Conservation (phyloP, 2,113 vertebrate species). For the Spea bombifrons region DNA sequence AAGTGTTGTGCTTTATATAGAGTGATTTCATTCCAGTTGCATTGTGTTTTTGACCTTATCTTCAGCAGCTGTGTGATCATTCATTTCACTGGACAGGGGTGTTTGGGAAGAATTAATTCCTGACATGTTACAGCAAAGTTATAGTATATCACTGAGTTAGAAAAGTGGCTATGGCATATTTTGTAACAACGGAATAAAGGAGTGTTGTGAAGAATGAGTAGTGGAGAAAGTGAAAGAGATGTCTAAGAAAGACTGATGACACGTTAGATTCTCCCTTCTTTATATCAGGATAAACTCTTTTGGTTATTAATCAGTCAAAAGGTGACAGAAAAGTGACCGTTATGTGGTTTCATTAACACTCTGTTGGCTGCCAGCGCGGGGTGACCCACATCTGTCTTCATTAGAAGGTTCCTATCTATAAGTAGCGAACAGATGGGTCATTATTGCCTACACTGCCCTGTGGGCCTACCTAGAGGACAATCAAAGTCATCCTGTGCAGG, state of each 20-base stretch:
- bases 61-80: slow-evolving; percentile 40
- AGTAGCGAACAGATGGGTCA: slow-evolving; percentile 77
- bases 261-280: slow-evolving; percentile 60
- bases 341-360: slow-evolving; percentile 77
- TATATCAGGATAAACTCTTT: slow-evolving; percentile 67
- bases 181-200: slow-evolving; percentile 43
- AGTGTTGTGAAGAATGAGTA: slow-evolving; percentile 45
- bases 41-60: slow-evolving; percentile 48
- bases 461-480: slow-evolving; percentile 71
- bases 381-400: slow-evolving; percentile 81
- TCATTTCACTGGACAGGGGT: slow-evolving; percentile 43
- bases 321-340: slow-evolving; percentile 73
- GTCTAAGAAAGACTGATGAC: slow-evolving; percentile 59
- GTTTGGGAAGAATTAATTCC: slow-evolving; percentile 49
- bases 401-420: slow-evolving; percentile 74
- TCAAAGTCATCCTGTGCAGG: slow-evolving; percentile 62
- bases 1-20: slow-evolving; percentile 42
- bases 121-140: slow-evolving; percentile 41
- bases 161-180: slow-evolving; percentile 48
- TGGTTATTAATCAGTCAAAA: slow-evolving; percentile 69
- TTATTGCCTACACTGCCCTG: slow-evolving; percentile 70
- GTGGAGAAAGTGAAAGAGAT: slow-evolving; percentile 50
- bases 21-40: slow-evolving; percentile 45
- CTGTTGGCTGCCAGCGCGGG: slow-evolving; percentile 63
- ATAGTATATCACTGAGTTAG: slow-evolving; percentile 46